phyloP scores from a whole-genome alignment of 2,113 vertebrate genomes.

The Daphoenositta chrysoptera region DNA sequence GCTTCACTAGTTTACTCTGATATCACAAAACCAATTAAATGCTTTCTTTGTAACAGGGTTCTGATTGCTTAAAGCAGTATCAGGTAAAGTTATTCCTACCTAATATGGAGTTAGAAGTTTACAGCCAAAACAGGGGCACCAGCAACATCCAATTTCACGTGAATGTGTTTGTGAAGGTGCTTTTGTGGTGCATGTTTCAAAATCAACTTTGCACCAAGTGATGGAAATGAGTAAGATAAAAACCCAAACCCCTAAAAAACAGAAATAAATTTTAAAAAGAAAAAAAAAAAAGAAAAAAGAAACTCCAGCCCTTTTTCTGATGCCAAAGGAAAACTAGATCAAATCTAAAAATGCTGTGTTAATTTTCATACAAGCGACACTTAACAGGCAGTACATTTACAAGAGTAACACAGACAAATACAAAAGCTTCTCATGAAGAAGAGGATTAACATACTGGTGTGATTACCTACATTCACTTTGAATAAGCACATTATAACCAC shows the following conservation, averaged over 20 bases:
- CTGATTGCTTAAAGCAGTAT: neutral
- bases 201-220: neutral
- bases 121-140: neutral
- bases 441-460: neutral
- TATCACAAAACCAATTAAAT: neutral
- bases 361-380: neutral
- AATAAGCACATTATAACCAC: neutral
- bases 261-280: neutral
- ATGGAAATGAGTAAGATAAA: neutral
- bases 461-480: neutral
- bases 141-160: neutral
- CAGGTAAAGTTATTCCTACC: neutral
- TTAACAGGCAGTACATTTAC: neutral
- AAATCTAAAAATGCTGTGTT: neutral
- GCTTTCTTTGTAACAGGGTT: neutral
- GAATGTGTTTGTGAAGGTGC: neutral
- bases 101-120: neutral
- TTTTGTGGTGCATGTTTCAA: neutral
- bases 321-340: neutral
- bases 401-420: neutral
- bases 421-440: neutral
- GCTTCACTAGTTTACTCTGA: neutral
- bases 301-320: neutral
- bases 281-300: neutral
- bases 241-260: neutral